phyloP scores from a whole-genome alignment of 2,888 invertebrate species.

The Stegana nigrithorax region DNA sequence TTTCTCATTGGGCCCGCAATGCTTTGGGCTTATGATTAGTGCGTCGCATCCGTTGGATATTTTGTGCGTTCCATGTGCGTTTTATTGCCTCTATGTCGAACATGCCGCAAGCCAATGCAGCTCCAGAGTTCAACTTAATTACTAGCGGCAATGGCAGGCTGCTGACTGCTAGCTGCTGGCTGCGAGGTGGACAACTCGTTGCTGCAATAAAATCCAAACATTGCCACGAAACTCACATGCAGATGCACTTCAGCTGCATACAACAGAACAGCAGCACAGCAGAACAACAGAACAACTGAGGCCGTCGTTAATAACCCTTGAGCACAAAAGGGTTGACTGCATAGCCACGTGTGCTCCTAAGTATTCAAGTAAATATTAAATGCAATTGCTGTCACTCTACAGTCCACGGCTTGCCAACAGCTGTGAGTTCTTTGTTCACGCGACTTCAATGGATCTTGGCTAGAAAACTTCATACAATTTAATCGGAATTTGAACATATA shows the following conservation, averaged over 20 bases:
- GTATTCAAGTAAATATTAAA: too few species aligned
- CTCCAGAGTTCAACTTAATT: not conserved
- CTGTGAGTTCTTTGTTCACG: too few species aligned
- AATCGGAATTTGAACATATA: too few species aligned
- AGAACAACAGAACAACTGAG: too few species aligned
- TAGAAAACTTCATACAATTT: too few species aligned
- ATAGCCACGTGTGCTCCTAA: too few species aligned
- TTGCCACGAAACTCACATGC: not conserved
- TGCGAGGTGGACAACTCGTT: not conserved
- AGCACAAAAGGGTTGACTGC: too few species aligned
- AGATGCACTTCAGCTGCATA: not conserved
- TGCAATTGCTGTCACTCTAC: too few species aligned
- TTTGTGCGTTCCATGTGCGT: not conserved
- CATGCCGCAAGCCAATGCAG: not conserved
- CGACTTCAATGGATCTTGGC: too few species aligned
- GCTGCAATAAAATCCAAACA: constrained; percentile 1
- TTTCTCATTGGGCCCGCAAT: not conserved
- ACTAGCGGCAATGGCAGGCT: not conserved
- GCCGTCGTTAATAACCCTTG: too few species aligned
- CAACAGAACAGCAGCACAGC: too few species aligned
- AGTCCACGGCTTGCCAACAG: too few species aligned
- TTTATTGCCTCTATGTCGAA: not conserved
- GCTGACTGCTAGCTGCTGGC: not conserved
- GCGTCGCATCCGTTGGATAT: not conserved
- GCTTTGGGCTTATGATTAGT: not conserved